phyloP scores from a whole-genome alignment of 2,888 invertebrate genomes.

The Ectobius pallidus region DNA sequence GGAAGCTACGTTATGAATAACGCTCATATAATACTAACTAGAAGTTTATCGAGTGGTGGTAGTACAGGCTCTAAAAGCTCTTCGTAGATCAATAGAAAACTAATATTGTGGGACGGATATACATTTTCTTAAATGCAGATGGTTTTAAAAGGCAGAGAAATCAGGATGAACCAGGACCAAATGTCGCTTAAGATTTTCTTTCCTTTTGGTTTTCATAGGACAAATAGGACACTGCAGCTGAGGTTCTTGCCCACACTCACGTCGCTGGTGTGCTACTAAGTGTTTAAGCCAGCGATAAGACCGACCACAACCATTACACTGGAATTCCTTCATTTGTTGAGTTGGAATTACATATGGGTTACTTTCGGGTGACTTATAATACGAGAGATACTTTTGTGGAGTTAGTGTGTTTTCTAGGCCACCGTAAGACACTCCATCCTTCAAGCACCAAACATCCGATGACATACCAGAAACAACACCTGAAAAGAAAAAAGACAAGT shows the following conservation, averaged over 20 bases:
- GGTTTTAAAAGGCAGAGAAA: too few relatives aligned
- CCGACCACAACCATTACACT: conserved; percentile 23
- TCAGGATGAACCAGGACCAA: conserved; percentile 18
- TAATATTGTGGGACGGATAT: too few relatives aligned
- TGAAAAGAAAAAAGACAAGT: neutral
- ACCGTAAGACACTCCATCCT: neutral
- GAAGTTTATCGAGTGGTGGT: too few relatives aligned
- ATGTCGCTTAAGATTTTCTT: conserved; percentile 34
- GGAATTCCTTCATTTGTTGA: conserved; percentile 7
- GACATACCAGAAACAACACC: neutral
- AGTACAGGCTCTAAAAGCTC: too few relatives aligned
- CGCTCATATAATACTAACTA: too few relatives aligned
- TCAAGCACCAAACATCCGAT: neutral
- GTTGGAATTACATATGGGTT: neutral
- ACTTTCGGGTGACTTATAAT: neutral
- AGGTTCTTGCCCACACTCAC: conserved; percentile 61
- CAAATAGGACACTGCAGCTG: conserved; percentile 55
- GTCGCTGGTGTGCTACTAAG: conserved; percentile 55
- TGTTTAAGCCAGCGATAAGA: conserved; percentile 24
- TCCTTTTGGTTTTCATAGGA: conserved; percentile 40
- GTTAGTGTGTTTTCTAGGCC: neutral
- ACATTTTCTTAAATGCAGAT: too few relatives aligned
- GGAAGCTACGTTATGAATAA: too few relatives aligned
- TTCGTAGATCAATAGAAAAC: too few relatives aligned
- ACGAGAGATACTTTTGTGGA: neutral